These are phyloP conservation scores for Drosophila paranaensis DNA, from an alignment of 2,888 invertebrate genomes.

Conservation along the genomic window DNA sequence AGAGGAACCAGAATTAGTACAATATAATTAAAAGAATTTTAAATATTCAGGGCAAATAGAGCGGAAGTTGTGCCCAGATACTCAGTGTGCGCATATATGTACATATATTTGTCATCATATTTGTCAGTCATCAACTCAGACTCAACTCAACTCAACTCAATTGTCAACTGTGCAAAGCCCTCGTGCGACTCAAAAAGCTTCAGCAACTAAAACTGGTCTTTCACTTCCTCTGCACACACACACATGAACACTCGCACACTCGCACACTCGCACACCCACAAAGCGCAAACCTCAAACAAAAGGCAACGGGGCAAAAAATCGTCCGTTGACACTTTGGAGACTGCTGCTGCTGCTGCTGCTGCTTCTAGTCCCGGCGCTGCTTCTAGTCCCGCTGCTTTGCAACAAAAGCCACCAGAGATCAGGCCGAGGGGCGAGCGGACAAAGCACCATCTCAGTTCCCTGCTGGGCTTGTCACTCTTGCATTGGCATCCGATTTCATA, in stretches of 20 bases:
- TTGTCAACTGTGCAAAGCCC: slow-evolving; percentile 54
- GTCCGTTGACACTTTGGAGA: slow-evolving; percentile 79
- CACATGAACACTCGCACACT: not conserved
- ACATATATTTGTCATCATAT: slow-evolving; percentile 55
- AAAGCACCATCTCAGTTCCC: slow-evolving; percentile 13
- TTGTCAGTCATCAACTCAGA: slow-evolving; percentile 38
- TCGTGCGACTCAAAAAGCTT: slow-evolving; percentile 32
- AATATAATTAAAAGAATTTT: slow-evolving; percentile 36
- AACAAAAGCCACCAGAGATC: slow-evolving; percentile 37
- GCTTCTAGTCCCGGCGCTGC: slow-evolving; percentile 1
- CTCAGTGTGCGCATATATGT: slow-evolving; percentile 1
- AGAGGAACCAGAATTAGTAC: slow-evolving; percentile 24
- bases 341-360: slow-evolving; percentile 22
- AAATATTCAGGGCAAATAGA: slow-evolving; percentile 50
- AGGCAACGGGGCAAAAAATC: slow-evolving; percentile 60
- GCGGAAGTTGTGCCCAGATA: slow-evolving; percentile 51
- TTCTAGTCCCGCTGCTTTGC: slow-evolving; percentile 5
- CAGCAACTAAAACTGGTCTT: slow-evolving; percentile 47
- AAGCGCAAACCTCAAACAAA: slow-evolving; percentile 47
- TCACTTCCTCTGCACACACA: slow-evolving; percentile 27
- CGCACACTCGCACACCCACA: slow-evolving; percentile 8
- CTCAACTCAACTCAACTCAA: slow-evolving; percentile 26
- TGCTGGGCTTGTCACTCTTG: slow-evolving; percentile 39
- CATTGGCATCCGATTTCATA: slow-evolving; percentile 57
- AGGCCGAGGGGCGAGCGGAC: not conserved